Conservation (phyloP, 2,113 vertebrate species). For the Pipra filicauda region DNA sequence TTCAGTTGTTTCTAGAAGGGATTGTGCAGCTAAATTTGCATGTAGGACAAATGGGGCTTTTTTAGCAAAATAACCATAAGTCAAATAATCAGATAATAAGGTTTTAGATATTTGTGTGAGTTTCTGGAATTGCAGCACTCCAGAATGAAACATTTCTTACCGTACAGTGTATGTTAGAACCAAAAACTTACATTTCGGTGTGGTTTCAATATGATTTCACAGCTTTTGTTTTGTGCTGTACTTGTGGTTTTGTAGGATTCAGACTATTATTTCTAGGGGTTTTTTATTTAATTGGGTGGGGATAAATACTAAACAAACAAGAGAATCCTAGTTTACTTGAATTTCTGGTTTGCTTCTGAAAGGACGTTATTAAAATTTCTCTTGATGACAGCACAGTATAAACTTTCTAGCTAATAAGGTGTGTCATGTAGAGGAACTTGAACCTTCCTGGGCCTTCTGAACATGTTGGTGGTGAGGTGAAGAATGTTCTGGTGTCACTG, state of each 20-base stretch:
- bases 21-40: neutral
- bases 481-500: neutral
- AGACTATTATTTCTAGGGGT: neutral
- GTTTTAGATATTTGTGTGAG: neutral
- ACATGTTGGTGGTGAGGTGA: neutral
- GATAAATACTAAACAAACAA: slow-evolving; percentile 26
- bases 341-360: slow-evolving; percentile 65
- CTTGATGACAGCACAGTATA: slow-evolving; percentile 25
- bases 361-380: slow-evolving; percentile 44
- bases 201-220: slow-evolving; percentile 31
- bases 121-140: neutral
- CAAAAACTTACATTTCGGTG: neutral
- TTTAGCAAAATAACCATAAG: neutral
- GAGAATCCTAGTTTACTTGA: slow-evolving; percentile 50
- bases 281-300: slow-evolving; percentile 28
- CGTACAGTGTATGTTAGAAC: neutral
- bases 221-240: neutral
- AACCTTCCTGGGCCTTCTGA: neutral
- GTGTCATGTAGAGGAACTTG: slow-evolving; percentile 24
- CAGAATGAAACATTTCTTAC: neutral
- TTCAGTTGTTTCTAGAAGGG: neutral
- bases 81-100: neutral
- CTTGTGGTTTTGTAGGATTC: slow-evolving; percentile 42
- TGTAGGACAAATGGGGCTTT: neutral
- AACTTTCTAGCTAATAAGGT: slow-evolving; percentile 20